Conservation (phyloP, 2,113 vertebrate species). For the Ailurus styani region DNA sequence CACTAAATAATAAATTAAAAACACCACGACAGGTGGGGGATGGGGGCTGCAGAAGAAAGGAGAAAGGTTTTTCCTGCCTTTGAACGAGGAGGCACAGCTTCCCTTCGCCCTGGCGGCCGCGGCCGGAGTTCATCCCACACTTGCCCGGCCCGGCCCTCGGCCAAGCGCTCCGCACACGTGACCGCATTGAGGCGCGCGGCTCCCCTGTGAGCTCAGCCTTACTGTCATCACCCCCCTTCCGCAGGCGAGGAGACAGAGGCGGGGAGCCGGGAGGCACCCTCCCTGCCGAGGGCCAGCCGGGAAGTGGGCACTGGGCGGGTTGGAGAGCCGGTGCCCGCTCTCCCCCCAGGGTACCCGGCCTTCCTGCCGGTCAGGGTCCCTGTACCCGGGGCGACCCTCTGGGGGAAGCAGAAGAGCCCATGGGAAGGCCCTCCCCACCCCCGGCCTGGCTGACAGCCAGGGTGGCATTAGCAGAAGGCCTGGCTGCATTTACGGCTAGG, state of each 20-base stretch:
- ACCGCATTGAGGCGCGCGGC: not conserved
- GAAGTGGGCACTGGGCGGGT: fast-evolving
- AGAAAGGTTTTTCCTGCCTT: not conserved
- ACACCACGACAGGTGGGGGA: fast-evolving
- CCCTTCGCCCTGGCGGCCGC: too few species aligned
- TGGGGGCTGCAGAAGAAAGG: not conserved
- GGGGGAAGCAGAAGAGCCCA: not conserved
- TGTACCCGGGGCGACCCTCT: fast-evolving
- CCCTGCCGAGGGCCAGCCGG: not conserved
- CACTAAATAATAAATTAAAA: not conserved
- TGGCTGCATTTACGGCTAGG: not conserved
- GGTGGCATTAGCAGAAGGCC: not conserved
- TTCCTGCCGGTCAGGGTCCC: not conserved
- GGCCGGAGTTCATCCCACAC: not conserved
- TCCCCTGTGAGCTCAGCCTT: not conserved
- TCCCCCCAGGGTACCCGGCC: fast-evolving
- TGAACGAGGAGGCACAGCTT: not conserved
- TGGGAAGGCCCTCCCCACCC: not conserved
- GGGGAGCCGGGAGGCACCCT: too few species aligned
- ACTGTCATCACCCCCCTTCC: not conserved
- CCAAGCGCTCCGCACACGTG: not conserved
- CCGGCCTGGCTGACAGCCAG: not conserved
- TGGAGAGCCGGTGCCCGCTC: not conserved
- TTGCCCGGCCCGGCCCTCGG: not conserved
- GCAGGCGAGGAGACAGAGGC: not conserved